Evolutionary conservation across 1,140 invertebrate species (phyloP).

Genomic region (Callitettix versicolor): DNA sequence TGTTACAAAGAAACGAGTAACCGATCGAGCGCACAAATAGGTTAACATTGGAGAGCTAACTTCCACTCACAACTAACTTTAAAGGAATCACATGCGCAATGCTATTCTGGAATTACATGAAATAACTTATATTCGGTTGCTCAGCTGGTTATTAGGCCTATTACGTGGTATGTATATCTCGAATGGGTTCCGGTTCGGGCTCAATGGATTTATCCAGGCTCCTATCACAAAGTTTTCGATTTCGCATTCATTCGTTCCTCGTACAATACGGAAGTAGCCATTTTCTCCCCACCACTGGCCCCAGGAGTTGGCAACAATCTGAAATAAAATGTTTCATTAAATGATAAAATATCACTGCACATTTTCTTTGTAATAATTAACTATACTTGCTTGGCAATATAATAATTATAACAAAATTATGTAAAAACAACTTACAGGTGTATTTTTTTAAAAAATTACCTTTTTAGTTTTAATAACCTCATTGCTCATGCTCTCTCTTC

Average conservation of each 20-base stretch:
- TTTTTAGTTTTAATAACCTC: too few species aligned
- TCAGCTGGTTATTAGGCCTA: too few species aligned
- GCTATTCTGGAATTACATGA: too few species aligned
- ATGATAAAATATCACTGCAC: background rate
- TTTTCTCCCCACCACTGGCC: slow-evolving; percentile 78
- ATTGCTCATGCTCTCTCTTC: too few species aligned
- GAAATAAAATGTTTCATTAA: slow-evolving; percentile 26
- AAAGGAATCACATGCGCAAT: too few species aligned
- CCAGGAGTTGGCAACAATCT: slow-evolving; percentile 88
- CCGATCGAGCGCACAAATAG: too few species aligned
- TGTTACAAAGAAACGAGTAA: too few species aligned
- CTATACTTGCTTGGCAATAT: background rate
- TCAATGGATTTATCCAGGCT: slow-evolving; percentile 38
- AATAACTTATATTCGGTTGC: too few species aligned
- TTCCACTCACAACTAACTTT: too few species aligned
- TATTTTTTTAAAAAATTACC: too few species aligned
- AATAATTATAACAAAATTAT: background rate
- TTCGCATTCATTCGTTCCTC: slow-evolving; percentile 71
- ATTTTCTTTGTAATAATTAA: background rate
- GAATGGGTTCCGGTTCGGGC: background rate
- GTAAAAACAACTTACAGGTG: background rate
- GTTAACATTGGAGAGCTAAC: too few species aligned
- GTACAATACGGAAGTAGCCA: slow-evolving; percentile 70
- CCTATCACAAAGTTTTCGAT: slow-evolving; percentile 77
- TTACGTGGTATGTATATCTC: too few species aligned